Evolutionary conservation across 1,140 invertebrate genomes (phyloP).

Genomic region (Trypoxylus dichotomus): DNA sequence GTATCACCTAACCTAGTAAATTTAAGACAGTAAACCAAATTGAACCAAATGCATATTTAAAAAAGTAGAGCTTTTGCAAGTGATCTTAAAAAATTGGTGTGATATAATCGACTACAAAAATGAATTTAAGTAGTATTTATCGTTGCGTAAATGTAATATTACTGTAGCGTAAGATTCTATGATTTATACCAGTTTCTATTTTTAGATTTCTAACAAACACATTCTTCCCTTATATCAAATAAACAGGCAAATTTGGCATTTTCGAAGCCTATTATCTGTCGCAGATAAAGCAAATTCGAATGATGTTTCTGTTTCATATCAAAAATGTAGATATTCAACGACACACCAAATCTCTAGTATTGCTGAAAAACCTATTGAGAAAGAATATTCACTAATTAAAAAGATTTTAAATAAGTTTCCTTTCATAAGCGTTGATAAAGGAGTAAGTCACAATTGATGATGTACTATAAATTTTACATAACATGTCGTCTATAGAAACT

Average conservation of each 20-base stretch:
- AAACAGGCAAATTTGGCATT: constrained; percentile 13
- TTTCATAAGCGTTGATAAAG: constrained; percentile 40
- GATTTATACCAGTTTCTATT: background rate
- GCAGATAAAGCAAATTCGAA: background rate
- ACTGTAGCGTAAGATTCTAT: background rate
- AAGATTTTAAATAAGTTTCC: constrained; percentile 42
- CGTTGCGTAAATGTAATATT: constrained; percentile 9
- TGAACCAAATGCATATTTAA: background rate
- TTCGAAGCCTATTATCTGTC: background rate
- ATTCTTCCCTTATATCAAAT: background rate
- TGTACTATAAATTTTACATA: background rate
- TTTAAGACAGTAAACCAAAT: background rate
- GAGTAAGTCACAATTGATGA: constrained; percentile 35
- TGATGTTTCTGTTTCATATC: background rate
- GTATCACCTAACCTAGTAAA: background rate
- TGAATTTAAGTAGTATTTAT: constrained; percentile 18
- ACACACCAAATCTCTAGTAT: constrained; percentile 24
- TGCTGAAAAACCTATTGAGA: background rate
- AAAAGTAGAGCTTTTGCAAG: background rate
- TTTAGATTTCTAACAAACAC: constrained; percentile 23
- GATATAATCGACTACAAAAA: background rate
- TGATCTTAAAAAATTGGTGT: background rate
- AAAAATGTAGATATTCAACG: background rate
- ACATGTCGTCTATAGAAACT: constrained; percentile 57
- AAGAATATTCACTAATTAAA: constrained; percentile 32